phyloP scores from a whole-genome alignment of 2,113 vertebrate species.

The Galeopterus variegatus region DNA sequence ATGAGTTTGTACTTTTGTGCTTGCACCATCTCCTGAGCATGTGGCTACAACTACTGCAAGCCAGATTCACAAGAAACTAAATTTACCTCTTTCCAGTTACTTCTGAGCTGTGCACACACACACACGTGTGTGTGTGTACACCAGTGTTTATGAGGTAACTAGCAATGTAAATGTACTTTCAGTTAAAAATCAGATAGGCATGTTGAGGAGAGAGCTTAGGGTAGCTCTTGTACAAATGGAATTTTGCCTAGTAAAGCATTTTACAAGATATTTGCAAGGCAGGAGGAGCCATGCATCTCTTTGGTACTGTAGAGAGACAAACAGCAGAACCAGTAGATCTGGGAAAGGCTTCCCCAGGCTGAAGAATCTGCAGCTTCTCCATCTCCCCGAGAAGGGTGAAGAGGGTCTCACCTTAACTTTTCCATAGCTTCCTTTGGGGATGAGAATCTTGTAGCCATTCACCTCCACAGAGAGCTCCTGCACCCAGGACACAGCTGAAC shows the following conservation, averaged over 20 bases:
- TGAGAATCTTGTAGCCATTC: constrained; percentile 94
- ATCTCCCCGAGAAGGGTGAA: not conserved
- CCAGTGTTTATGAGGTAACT: not conserved
- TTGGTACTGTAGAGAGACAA: not conserved
- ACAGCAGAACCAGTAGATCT: not conserved
- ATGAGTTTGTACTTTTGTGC: not conserved
- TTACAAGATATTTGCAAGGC: not conserved
- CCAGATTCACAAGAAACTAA: not conserved
- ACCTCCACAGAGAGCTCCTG: constrained; percentile 96
- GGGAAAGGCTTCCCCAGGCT: not conserved
- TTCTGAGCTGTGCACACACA: not conserved
- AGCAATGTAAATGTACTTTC: not conserved
- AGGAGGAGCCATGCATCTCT: not conserved
- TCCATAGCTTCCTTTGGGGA: constrained; percentile 95
- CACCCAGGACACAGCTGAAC: constrained; percentile 96
- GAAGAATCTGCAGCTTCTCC: constrained; percentile 33
- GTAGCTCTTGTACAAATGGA: not conserved
- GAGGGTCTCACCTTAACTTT: constrained; percentile 93
- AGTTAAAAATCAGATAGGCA: not conserved
- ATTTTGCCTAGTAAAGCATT: not conserved
- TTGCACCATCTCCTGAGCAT: not conserved
- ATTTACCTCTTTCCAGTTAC: not conserved
- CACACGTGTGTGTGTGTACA: not conserved
- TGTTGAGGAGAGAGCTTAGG: not conserved
- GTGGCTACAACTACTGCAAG: not conserved